These are phyloP conservation scores for Drosophila mayri DNA, from an alignment of 1,140 invertebrate species.

Conservation along the genomic window DNA sequence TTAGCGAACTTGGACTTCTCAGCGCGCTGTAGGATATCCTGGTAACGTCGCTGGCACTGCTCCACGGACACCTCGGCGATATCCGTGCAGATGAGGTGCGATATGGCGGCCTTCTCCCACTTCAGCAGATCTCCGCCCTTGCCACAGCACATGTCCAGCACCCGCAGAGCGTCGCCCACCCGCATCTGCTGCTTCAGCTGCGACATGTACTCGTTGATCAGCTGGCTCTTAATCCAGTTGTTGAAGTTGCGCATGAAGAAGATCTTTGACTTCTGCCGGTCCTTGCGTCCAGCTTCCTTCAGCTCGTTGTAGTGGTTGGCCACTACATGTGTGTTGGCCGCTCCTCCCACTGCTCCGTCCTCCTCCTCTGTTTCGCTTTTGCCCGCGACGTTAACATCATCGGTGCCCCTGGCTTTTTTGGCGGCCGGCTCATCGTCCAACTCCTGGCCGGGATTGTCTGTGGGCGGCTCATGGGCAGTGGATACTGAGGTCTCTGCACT, in stretches of 20 bases:
- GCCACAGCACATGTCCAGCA: conserved; percentile 93
- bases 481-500: conserved; percentile 11
- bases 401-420: not conserved
- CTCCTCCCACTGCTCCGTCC: conserved; percentile 13
- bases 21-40: conserved; percentile 85
- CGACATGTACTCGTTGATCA: conserved; percentile 92
- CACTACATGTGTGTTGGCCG: conserved; percentile 88
- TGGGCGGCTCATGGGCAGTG: conserved; percentile 1
- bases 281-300: conserved; percentile 91
- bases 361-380: conserved; percentile 17
- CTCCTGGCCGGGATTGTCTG: conserved; percentile 6
- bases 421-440: conserved; percentile 10
- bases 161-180: conserved; percentile 87
- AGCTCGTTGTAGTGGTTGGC: conserved; percentile 94
- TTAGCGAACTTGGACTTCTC: conserved; percentile 80
- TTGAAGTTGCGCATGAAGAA: conserved; percentile 98
- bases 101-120: conserved; percentile 94
- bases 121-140: conserved; percentile 99
- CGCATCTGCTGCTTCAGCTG: conserved; percentile 88
- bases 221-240: conserved; percentile 98
- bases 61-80: conserved; percentile 96
- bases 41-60: conserved; percentile 91
- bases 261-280: conserved; percentile 94
- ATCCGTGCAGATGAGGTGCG: conserved; percentile 96
- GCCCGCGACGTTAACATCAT: conserved; percentile 2